Evolutionary conservation across 2,113 vertebrate genomes (phyloP).

Genomic region (Phaethon lepturus): DNA sequence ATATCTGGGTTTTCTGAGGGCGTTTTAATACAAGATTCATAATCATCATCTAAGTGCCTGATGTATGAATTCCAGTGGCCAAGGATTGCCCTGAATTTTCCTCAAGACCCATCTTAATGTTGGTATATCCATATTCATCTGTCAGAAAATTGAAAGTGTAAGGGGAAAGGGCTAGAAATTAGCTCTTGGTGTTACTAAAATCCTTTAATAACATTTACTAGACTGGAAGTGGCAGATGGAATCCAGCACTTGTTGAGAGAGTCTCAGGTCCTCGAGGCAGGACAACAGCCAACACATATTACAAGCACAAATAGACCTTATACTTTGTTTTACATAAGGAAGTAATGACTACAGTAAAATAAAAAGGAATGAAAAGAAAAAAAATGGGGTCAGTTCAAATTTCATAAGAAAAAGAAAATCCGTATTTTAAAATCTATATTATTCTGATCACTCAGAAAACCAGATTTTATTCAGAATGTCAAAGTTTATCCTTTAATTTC

Average conservation of each 20-base stretch:
- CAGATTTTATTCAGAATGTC: not conserved
- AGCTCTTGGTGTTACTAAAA: not conserved
- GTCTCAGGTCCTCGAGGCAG: not conserved
- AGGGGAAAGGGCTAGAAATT: not conserved
- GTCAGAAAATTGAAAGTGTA: not conserved
- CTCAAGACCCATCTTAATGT: not conserved
- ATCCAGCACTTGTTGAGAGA: not conserved
- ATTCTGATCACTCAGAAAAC: not conserved
- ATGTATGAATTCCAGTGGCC: not conserved
- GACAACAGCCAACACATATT: not conserved
- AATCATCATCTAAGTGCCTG: not conserved
- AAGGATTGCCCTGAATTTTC: not conserved
- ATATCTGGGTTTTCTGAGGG: not conserved
- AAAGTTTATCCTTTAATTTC: not conserved
- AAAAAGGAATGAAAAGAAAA: not conserved
- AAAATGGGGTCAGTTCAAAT: not conserved
- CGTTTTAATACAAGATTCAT: not conserved
- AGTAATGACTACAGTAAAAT: not conserved
- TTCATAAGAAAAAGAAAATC: not conserved
- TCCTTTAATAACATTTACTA: not conserved
- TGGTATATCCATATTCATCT: not conserved
- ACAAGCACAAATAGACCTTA: not conserved
- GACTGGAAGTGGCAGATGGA: not conserved
- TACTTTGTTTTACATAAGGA: not conserved
- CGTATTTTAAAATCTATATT: not conserved